A percentile compares a stretch with the other conserved stretches of the same genome.
Conservation (phyloP, 2,113 vertebrate species). For the Empidonax traillii region DNA sequence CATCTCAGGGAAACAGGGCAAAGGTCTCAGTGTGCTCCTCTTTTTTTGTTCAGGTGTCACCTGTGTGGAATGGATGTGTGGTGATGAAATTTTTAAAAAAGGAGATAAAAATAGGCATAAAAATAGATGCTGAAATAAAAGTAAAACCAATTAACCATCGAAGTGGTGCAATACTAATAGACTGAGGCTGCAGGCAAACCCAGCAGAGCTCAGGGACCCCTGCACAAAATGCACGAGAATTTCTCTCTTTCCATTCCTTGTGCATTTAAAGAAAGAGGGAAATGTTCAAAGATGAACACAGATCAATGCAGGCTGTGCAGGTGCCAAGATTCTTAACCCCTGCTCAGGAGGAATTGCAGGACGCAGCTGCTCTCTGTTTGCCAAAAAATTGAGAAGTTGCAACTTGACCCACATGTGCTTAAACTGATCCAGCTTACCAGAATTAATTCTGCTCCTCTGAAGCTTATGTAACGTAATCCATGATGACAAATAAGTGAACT, state of each 20-base stretch:
- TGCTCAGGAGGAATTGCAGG: not conserved
- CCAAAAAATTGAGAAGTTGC: not conserved
- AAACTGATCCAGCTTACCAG: not conserved
- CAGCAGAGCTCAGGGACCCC: not conserved
- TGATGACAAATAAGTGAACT: not conserved
- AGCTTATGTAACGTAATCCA: not conserved
- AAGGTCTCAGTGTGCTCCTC: not conserved
- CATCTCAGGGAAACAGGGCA: not conserved
- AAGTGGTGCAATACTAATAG: not conserved
- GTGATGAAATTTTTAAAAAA: not conserved
- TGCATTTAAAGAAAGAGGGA: not conserved
- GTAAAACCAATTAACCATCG: not conserved
- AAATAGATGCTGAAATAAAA: not conserved
- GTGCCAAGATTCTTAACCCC: not conserved
- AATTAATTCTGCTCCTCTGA: constrained; percentile 2
- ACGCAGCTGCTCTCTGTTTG: not conserved
- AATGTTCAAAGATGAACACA: not conserved
- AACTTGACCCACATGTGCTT: not conserved
- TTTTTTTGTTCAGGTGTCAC: not conserved
- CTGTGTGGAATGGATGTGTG: not conserved
- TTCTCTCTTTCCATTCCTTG: not conserved
- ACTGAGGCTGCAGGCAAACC: not conserved
- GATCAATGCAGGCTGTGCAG: not conserved
- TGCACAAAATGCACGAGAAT: not conserved
- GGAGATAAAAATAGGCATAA: not conserved